Base-by-base conservation (phyloP, 2,888 invertebrate species). In the Notodonta dromedarius region DNA sequence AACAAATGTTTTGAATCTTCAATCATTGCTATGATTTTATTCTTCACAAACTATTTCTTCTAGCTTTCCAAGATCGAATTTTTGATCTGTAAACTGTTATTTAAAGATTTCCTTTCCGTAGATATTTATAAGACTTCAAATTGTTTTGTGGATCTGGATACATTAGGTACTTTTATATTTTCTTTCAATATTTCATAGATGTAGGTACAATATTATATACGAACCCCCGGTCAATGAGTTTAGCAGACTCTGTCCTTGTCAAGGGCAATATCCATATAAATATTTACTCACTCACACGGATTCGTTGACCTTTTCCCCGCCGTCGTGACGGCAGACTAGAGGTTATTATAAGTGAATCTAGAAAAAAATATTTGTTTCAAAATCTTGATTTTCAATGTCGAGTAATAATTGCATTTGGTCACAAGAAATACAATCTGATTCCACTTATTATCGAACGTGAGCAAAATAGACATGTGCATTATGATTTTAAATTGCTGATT, bases 241-340 rank as follows among this genome's bases (percentile, higher is more conserved):
- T 74, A 75, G 74, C 73, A 67, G 74, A 69, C 69, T 58, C 71
- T 76, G 89, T 84, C 90, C 88, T 89, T 85, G 73, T 80, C 87
- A 90, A 90, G 90, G 90, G 86, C 88, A 83, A 67, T 63, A 75
- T 77, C 84, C 82, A 81, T 82, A 83, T 84, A 84, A 80, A 84
- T 82, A 79, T 79, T 73, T 79, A 71, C 74, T 77, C 72, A 71
- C 68, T 60, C 61, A 65, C 65, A 59, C 63, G 67, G 66, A 74
- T 78, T 74, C 78, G 75, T 74, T 72, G 78, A 77, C 81, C 80
- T 75, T 70, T 75, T 75, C 77, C 73, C 75, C 73, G 73, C 67
- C 78, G 73, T 73, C 73, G 61, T 67, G 75, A 71, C 72, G 67
- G 71, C 63, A 65, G 72, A 70, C 77, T 74, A 74, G 65, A 58